Percentiles rank a stretch among this genome's conserved stretches.
phyloP scores from a whole-genome alignment of 2,113 vertebrate genomes.

The Suncus etruscus region DNA sequence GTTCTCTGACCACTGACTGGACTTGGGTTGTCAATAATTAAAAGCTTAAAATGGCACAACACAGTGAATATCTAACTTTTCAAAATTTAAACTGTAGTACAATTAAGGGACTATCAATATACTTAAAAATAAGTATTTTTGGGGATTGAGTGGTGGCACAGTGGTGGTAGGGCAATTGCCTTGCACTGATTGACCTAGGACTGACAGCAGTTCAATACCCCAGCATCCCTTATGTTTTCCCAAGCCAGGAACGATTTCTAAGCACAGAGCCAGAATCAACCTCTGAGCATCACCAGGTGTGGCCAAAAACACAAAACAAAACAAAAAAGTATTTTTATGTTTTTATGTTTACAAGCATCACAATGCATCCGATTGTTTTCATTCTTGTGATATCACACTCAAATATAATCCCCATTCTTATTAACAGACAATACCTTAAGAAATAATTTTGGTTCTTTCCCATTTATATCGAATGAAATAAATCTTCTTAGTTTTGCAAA shows the following conservation, averaged over 20 bases:
- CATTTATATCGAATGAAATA: neutral
- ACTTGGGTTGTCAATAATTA: neutral
- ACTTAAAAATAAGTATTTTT: slow-evolving; percentile 9
- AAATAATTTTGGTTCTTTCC: neutral
- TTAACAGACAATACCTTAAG: neutral
- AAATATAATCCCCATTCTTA: neutral
- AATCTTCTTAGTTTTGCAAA: neutral
- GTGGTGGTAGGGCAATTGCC: no score
- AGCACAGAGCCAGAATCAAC: no score
- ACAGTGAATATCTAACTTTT: neutral
- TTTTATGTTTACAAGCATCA: neutral
- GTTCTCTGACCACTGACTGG: neutral
- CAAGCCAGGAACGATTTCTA: no score
- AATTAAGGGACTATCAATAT: neutral
- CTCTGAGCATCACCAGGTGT: no score
- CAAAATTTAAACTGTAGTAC: neutral
- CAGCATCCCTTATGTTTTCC: no score
- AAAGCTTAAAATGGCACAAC: neutral
- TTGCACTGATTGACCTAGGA: no score
- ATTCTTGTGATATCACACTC: neutral
- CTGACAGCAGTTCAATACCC: no score
- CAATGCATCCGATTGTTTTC: neutral
- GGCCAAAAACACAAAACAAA: neutral
- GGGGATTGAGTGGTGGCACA: neutral
- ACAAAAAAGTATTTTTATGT: neutral